Conservation (phyloP, 2,888 invertebrate genomes). For the Drosophila affinis region DNA sequence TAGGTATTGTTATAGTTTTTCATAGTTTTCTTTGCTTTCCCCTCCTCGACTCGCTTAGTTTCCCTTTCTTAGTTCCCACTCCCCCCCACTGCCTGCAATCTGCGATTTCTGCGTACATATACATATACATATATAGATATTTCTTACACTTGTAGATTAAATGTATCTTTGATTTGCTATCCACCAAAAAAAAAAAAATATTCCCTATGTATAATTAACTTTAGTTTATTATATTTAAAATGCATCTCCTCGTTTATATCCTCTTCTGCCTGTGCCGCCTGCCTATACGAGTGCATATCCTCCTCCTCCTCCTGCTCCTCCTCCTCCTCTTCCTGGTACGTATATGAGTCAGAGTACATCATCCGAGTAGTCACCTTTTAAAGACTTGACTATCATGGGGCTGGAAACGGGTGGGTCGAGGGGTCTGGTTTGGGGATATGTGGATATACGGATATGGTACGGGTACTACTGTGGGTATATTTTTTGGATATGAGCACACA, state of each 20-base stretch:
- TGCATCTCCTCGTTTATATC: conserved; percentile 38
- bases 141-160: conserved; percentile 52
- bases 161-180: conserved; percentile 66
- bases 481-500: conserved; percentile 46
- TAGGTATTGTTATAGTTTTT: background rate
- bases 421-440: conserved; percentile 9
- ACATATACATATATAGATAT: background rate
- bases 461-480: conserved; percentile 16
- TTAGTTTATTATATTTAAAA: conserved; percentile 46
- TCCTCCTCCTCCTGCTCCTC: conserved; percentile 43
- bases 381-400: conserved; percentile 8
- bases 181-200: conserved; percentile 61
- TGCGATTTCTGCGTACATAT: background rate
- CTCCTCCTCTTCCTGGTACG: conserved; percentile 57
- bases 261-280: conserved; percentile 5
- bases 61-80: too few species aligned
- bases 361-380: conserved; percentile 42
- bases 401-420: background rate
- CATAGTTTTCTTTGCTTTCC: conserved; percentile 8
- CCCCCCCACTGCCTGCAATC: too few species aligned
- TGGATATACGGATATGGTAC: conserved; percentile 18
- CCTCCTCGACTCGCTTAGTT: conserved; percentile 4
- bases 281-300: conserved; percentile 3
- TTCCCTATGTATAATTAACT: conserved; percentile 49
- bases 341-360: conserved; percentile 69